A percentile compares a stretch with the other conserved stretches of the same genome.
Evolutionary conservation across 1,140 invertebrate species (phyloP).

Genomic region (Marisa cornuarietis): DNA sequence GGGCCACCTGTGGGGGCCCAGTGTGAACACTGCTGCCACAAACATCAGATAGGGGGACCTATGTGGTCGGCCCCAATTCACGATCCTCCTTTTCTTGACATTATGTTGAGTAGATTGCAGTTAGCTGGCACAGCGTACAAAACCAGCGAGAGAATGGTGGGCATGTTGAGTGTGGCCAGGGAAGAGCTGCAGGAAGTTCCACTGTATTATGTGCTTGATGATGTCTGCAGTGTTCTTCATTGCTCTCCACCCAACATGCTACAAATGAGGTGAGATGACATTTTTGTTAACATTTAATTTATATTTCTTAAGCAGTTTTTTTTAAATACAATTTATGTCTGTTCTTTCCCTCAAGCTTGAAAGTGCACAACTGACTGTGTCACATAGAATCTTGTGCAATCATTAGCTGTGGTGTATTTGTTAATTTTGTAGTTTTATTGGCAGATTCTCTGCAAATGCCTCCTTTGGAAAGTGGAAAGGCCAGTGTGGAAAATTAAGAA

Average conservation of each 20-base stretch:
- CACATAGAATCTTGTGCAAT: no score
- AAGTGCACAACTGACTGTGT: constrained; percentile 69
- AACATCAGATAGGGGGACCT: constrained; percentile 88
- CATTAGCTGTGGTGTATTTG: no score
- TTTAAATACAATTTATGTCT: not conserved
- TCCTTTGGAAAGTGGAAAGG: no score
- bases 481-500: no score
- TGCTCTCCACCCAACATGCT: constrained; percentile 68
- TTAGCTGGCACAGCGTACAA: constrained; percentile 54
- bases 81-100: constrained; percentile 78
- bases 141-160: constrained; percentile 80
- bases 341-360: constrained; percentile 74
- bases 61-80: constrained; percentile 92
- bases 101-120: constrained; percentile 65
- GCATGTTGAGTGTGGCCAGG: constrained; percentile 69
- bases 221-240: constrained; percentile 75
- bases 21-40: constrained; percentile 82
- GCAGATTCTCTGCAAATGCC: no score
- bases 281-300: not conserved
- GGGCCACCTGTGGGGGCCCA: constrained; percentile 74
- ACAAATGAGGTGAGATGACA: constrained; percentile 70
- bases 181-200: constrained; percentile 85
- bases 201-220: constrained; percentile 84
- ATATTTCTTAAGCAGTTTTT: not conserved
- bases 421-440: no score